phyloP scores from a whole-genome alignment of 2,888 invertebrate species.

The Nymphalis urticae region DNA sequence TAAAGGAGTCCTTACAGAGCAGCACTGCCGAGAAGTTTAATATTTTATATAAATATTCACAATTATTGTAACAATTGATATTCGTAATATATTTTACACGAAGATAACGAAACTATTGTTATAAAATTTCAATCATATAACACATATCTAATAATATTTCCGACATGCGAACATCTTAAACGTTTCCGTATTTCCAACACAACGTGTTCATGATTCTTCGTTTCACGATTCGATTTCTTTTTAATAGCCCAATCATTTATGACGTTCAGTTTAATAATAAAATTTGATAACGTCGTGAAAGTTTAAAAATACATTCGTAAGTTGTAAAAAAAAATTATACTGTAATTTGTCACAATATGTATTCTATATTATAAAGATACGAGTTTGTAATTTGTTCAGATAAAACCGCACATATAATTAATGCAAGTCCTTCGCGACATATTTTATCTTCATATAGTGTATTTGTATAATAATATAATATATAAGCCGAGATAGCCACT shows the following conservation, averaged over 20 bases:
- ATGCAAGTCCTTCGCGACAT: no score
- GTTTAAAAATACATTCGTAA: constrained; percentile 15
- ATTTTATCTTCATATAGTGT: no score
- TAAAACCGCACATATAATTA: no score
- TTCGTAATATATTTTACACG: no score
- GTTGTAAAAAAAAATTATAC: background rate
- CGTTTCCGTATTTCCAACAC: constrained; percentile 31
- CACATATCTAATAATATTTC: background rate
- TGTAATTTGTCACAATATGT: background rate
- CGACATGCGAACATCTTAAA: constrained; percentile 17
- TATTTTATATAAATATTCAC: no score
- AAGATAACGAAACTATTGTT: no score
- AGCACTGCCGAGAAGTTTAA: no score
- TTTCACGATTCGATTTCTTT: constrained; percentile 31
- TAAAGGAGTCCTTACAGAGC: no score
- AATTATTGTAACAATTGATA: no score
- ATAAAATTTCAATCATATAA: background rate
- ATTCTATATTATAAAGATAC: background rate
- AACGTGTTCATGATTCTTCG: constrained; percentile 17
- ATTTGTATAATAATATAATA: no score
- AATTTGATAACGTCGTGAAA: constrained; percentile 23
- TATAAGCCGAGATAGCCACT: no score
- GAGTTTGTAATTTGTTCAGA: no score
- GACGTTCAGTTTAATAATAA: constrained; percentile 22
- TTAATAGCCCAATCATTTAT: constrained; percentile 26